These are phyloP conservation scores for Cygnus buccinator DNA, from an alignment of 2,113 vertebrate species.

Conservation along the genomic window DNA sequence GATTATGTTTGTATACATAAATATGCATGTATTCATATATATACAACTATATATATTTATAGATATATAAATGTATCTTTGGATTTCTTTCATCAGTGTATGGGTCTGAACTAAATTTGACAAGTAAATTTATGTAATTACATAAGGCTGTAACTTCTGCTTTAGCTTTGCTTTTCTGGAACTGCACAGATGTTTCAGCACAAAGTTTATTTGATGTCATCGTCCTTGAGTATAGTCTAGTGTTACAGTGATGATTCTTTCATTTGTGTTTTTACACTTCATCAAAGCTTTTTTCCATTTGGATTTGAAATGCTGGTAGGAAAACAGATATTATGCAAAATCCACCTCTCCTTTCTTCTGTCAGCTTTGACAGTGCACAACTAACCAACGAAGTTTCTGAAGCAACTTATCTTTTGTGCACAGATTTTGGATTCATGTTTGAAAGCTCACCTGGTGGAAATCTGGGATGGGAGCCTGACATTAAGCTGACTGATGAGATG, in stretches of 20 bases:
- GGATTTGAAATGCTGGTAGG: neutral
- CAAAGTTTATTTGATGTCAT: neutral
- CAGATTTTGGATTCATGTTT: slow-evolving; percentile 99
- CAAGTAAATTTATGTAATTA: neutral
- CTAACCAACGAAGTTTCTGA: neutral
- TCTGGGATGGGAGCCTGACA: slow-evolving; percentile 97
- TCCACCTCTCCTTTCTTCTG: neutral
- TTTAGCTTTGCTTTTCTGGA: slow-evolving; percentile 9
- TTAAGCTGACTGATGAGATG: slow-evolving; percentile 98
- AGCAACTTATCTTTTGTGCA: slow-evolving; percentile 25
- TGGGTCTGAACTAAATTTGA: neutral
- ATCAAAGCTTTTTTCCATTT: neutral
- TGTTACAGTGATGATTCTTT: neutral
- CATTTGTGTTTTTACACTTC: neutral
- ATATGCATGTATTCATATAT: neutral
- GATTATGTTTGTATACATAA: neutral
- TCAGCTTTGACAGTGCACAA: neutral
- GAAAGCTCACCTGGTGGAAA: slow-evolving; percentile 97
- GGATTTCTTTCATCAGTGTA: neutral
- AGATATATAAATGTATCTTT: neutral
- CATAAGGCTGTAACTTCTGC: neutral
- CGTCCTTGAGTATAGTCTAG: neutral
- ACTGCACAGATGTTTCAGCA: neutral
- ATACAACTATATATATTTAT: neutral
- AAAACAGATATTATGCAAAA: neutral